These are phyloP conservation scores for Rhagologus leucostigma DNA, from an alignment of 2,113 vertebrate genomes.

Conservation along the genomic window DNA sequence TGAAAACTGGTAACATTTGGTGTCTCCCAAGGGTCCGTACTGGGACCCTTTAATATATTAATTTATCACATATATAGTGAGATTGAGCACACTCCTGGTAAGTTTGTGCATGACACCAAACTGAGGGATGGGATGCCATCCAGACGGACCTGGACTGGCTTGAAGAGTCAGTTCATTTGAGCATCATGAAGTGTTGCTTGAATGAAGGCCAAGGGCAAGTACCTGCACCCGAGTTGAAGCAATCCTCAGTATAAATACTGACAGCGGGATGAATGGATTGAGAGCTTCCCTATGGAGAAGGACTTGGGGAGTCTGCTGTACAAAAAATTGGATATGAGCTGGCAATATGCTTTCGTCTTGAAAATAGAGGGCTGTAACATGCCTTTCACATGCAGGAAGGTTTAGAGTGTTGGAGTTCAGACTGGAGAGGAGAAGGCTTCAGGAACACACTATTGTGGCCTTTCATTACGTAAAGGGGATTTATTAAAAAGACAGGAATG, in stretches of 20 bases:
- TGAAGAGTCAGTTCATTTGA: background rate
- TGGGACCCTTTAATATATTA: background rate
- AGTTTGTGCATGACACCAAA: background rate
- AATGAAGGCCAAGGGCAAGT: background rate
- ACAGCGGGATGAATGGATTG: background rate
- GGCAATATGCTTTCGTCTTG: background rate
- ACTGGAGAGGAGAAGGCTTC: background rate
- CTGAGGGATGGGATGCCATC: background rate
- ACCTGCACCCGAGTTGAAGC: background rate
- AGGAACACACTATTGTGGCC: background rate
- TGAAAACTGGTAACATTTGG: background rate
- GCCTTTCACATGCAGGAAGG: background rate
- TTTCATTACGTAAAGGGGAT: background rate
- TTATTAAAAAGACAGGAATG: background rate
- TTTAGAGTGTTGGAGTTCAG: background rate
- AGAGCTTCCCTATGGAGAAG: background rate
- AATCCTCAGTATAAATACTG: background rate
- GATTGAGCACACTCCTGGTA: background rate
- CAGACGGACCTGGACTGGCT: background rate
- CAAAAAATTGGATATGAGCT: background rate
- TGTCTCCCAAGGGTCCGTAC: too few species aligned
- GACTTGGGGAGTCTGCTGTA: background rate
- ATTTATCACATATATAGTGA: background rate
- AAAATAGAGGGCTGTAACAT: background rate
- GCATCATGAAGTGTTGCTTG: fast-evolving